Conservation (phyloP, 2,888 invertebrate genomes). For the Drosophila emarginata region DNA sequence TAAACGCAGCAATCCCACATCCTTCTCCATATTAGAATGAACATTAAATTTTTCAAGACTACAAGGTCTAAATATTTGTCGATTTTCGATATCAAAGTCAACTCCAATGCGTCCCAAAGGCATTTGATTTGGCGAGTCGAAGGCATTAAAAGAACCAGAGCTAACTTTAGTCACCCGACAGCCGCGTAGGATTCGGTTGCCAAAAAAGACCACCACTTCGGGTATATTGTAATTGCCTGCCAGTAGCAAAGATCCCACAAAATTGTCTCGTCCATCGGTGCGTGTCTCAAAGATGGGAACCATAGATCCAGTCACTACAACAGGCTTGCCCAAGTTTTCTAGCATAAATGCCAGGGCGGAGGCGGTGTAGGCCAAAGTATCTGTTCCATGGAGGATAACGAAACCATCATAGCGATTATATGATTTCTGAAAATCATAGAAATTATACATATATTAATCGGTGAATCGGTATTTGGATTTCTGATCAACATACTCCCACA, state of each 20-base stretch:
- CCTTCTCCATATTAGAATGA: constrained; percentile 88
- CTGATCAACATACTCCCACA: constrained; percentile 86
- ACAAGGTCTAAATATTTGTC: constrained; percentile 85
- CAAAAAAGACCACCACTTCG: constrained; percentile 97
- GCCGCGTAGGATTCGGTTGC: constrained; percentile 93
- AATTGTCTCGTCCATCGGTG: constrained; percentile 96
- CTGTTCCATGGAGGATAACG: constrained; percentile 97
- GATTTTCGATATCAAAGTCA: constrained; percentile 85
- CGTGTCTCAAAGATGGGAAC: constrained; percentile 96
- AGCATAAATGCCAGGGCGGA: constrained; percentile 98
- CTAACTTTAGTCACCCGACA: constrained; percentile 84
- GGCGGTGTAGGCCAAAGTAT: constrained; percentile 97
- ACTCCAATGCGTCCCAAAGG: constrained; percentile 92
- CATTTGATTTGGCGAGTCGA: constrained; percentile 89
- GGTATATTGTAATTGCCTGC: constrained; percentile 94
- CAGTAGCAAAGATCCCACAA: constrained; percentile 92
- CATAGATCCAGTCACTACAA: constrained; percentile 96
- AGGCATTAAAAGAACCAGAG: constrained; percentile 77
- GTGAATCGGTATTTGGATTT: background rate
- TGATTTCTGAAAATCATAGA: constrained; percentile 84
- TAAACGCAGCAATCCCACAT: constrained; percentile 92
- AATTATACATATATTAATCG: constrained; percentile 71
- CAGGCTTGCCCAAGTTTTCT: constrained; percentile 95
- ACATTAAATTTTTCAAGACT: constrained; percentile 87
- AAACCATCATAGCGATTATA: constrained; percentile 95